phyloP scores from a whole-genome alignment of 37 sponge, comb jelly and placozoan genomes.

The Bolinopsis microptera region DNA sequence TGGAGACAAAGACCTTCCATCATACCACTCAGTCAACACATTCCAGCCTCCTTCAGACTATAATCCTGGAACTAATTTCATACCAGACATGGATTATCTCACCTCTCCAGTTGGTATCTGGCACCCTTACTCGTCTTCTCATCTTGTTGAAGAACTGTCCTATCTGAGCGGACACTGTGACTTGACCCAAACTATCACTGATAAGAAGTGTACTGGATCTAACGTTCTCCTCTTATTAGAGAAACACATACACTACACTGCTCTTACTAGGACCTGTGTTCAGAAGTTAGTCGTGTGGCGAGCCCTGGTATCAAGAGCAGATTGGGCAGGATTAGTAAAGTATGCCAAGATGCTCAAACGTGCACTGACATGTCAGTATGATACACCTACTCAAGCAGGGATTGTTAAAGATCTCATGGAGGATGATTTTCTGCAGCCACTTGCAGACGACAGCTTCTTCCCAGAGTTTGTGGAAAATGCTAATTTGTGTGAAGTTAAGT shows the following conservation, averaged over 20 bases:
- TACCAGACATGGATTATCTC: neutral
- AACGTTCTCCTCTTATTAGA: neutral
- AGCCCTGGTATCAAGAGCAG: neutral
- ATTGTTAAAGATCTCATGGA: neutral
- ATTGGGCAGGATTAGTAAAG: neutral
- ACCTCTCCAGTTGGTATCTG: neutral
- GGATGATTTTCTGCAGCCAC: neutral
- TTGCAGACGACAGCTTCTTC: neutral
- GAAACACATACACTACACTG: neutral
- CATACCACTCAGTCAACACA: neutral
- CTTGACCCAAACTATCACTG: neutral
- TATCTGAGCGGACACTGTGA: neutral
- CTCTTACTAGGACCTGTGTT: neutral
- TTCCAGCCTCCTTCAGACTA: neutral
- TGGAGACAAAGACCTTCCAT: conserved; percentile 1
- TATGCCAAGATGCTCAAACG: neutral
- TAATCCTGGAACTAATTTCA: neutral
- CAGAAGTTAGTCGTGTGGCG: neutral
- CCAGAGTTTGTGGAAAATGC: neutral
- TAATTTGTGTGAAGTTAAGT: neutral
- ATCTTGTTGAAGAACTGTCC: neutral
- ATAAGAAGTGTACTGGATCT: neutral
- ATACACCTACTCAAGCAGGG: neutral
- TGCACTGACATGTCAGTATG: neutral
- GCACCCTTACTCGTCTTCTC: neutral